phyloP scores from a whole-genome alignment of 2,888 invertebrate genomes.

The Melanostoma mellinum region DNA sequence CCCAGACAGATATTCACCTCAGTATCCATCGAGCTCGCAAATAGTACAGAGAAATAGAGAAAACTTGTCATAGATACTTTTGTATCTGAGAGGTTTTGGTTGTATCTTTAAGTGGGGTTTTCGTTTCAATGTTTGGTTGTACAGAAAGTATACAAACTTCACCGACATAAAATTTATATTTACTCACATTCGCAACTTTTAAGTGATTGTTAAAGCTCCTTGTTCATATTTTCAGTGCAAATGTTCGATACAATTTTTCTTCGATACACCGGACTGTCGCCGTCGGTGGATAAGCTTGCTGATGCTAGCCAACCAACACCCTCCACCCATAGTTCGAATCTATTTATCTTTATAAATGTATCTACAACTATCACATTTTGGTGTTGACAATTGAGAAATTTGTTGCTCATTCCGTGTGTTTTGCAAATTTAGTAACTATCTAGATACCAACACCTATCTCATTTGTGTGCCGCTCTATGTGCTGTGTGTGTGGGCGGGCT shows the following conservation, averaged over 20 bases:
- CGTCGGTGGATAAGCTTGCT: background rate
- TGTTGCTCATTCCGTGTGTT: conserved; percentile 78
- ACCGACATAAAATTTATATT: background rate
- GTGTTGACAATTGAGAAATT: conserved; percentile 82
- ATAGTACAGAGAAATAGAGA: conserved; percentile 39
- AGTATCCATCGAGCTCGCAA: conserved; percentile 55
- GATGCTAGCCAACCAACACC: background rate
- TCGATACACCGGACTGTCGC: conserved; percentile 29
- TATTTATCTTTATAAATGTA: conserved; percentile 64
- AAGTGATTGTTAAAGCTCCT: background rate
- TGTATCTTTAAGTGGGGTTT: conserved; percentile 23
- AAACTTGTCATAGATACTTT: conserved; percentile 39
- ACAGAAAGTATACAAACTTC: background rate
- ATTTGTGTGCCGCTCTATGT: background rate
- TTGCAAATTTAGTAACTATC: conserved; percentile 48
- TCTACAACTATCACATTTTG: conserved; percentile 73
- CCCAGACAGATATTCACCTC: conserved; percentile 61
- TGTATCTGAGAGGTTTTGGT: conserved; percentile 16
- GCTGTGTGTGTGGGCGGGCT: conserved; percentile 55
- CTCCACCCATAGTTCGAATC: conserved; percentile 18
- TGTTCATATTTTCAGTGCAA: background rate
- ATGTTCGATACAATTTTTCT: background rate
- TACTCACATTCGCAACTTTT: conserved; percentile 5
- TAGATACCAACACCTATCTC: background rate
- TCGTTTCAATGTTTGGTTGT: background rate